Percentiles rank a stretch among this genome's conserved stretches.
These are phyloP conservation scores for Meloe dianella DNA, from an alignment of 2,888 invertebrate species.

Conservation along the genomic window DNA sequence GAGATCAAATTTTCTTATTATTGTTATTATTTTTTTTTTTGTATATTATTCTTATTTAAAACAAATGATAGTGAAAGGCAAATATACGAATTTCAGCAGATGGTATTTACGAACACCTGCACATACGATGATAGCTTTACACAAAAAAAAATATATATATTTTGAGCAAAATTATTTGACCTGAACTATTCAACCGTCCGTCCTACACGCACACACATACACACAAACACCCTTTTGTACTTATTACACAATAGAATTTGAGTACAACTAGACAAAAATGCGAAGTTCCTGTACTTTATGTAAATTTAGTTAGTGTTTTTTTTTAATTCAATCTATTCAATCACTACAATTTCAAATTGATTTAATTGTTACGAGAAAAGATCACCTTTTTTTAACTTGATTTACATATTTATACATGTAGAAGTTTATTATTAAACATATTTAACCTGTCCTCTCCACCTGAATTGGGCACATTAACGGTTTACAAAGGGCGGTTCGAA, in stretches of 20 bases:
- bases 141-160: not conserved
- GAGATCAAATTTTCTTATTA: not conserved
- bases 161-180: constrained; percentile 6
- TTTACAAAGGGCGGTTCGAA: constrained; percentile 13
- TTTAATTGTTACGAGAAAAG: not conserved
- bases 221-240: not conserved
- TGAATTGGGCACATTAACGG: constrained; percentile 19
- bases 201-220: not conserved
- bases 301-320: not conserved
- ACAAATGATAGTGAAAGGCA: not conserved
- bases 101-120: not conserved
- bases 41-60: not conserved
- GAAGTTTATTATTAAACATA: not conserved
- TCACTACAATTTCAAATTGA: not conserved
- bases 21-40: not conserved
- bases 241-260: not conserved
- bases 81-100: not conserved
- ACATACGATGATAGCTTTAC: not conserved
- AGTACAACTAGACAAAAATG: not conserved
- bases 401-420: not conserved
- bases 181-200: not conserved
- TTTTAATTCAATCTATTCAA: not conserved
- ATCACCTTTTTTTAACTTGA: not conserved
- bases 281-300: not conserved
- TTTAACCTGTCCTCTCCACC: constrained; percentile 14